A percentile compares a stretch with the other conserved stretches of the same genome.
Conservation (phyloP, 2,888 invertebrate genomes). For the Stegophylla sp. region DNA sequence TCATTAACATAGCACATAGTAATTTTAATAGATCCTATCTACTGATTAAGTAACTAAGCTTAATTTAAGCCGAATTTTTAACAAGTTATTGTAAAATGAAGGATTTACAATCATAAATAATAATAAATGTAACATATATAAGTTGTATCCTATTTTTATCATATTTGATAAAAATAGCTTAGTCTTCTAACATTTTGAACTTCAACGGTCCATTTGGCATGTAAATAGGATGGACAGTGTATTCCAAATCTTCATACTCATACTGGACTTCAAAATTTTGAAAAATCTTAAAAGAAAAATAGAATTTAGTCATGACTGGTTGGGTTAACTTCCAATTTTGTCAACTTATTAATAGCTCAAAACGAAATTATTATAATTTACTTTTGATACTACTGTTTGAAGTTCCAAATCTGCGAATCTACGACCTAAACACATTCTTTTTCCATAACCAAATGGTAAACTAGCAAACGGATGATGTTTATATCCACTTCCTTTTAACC, state of each 20-base stretch:
- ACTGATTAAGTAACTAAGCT: too few species aligned
- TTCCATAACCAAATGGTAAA: slow-evolving; percentile 80
- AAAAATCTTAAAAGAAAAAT: slow-evolving; percentile 69
- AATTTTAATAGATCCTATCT: too few species aligned
- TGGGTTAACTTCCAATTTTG: too few species aligned
- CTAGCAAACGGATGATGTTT: slow-evolving; percentile 75
- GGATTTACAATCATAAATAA: too few species aligned
- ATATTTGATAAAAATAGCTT: background rate
- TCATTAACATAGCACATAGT: too few species aligned
- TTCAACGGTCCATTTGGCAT: slow-evolving; percentile 82
- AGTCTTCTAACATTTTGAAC: slow-evolving; percentile 66
- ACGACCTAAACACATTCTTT: slow-evolving; percentile 83
- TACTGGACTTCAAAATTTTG: slow-evolving; percentile 79
- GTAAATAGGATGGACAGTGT: slow-evolving; percentile 87
- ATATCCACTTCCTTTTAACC: slow-evolving; percentile 63
- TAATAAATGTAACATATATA: too few species aligned
- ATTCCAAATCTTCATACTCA: slow-evolving; percentile 77
- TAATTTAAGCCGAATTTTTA: too few species aligned
- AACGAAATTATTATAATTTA: slow-evolving; percentile 65
- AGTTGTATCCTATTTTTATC: background rate
- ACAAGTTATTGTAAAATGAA: too few species aligned
- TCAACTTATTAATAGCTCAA: background rate
- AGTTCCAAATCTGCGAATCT: slow-evolving; percentile 90
- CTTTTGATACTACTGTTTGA: slow-evolving; percentile 81
- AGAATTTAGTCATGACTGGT: background rate